Conservation (phyloP, 30 jellyfish, hydroid and myxozoan species). For the Aurelia sp. region DNA sequence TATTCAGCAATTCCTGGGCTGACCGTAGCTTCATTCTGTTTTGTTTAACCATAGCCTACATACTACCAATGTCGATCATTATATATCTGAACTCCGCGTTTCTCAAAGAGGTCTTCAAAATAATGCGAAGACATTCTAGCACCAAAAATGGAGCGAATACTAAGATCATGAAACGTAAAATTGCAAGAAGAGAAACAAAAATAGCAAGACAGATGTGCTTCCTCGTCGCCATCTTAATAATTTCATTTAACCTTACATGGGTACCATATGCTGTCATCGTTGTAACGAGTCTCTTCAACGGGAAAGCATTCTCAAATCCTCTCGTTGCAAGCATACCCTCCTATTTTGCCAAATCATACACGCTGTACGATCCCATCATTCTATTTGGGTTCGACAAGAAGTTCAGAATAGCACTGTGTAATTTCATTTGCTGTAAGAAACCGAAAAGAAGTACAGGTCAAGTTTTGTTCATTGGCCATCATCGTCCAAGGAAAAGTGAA, state of each 20-base stretch:
- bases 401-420: constrained; percentile 4
- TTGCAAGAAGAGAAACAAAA: background rate
- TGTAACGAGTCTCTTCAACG: background rate
- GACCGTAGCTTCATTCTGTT: constrained; percentile 33
- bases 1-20: background rate
- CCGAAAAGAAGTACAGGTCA: too few relatives aligned
- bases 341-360: constrained; percentile 39
- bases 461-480: too few relatives aligned
- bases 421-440: background rate
- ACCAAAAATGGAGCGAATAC: background rate
- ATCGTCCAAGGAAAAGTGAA: too few relatives aligned
- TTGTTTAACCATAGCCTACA: constrained; percentile 30
- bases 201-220: constrained; percentile 18
- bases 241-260: constrained; percentile 43
- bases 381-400: constrained; percentile 17
- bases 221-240: constrained; percentile 18
- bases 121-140: background rate
- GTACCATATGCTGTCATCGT: constrained; percentile 47
- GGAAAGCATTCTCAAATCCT: constrained; percentile 8
- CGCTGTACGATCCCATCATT: constrained; percentile 41
- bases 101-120: constrained; percentile 29
- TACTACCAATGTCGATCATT: constrained; percentile 26
- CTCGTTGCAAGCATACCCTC: constrained; percentile 25
- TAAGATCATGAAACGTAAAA: background rate
- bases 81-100: constrained; percentile 12